phyloP scores from a whole-genome alignment of 1,140 invertebrate genomes.

The Pseudachorutes palmiensis region DNA sequence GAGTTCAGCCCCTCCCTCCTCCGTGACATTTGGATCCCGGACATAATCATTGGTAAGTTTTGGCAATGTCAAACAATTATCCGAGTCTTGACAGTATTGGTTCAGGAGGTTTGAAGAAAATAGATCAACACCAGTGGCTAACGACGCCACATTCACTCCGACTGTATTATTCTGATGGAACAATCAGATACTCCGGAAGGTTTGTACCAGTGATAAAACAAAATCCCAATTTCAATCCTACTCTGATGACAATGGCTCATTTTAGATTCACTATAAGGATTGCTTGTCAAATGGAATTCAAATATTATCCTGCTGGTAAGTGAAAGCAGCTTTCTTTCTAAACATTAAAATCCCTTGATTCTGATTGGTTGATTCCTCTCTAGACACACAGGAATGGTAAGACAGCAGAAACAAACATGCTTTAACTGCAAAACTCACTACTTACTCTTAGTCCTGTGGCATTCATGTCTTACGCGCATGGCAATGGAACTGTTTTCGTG shows the following conservation, averaged over 20 bases:
- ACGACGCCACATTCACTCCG: not conserved
- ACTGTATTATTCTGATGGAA: not conserved
- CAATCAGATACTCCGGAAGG: constrained; percentile 3
- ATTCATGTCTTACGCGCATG: not conserved
- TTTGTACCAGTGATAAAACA: too few relatives aligned
- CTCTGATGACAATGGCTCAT: not conserved
- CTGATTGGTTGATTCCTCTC: not conserved
- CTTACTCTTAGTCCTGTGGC: not conserved
- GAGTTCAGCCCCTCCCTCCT: not conserved
- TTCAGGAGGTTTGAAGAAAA: not conserved
- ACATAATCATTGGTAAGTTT: not conserved
- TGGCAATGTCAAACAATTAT: too few relatives aligned
- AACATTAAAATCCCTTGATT: not conserved
- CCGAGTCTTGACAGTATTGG: too few relatives aligned
- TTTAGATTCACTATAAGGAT: constrained; percentile 4
- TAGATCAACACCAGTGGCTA: not conserved
- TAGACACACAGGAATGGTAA: not conserved
- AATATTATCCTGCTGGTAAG: constrained; percentile 3
- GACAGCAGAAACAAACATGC: not conserved
- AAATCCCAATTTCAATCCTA: too few relatives aligned
- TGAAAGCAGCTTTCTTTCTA: not conserved
- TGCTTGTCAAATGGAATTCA: constrained; percentile 9
- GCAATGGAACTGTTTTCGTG: constrained; percentile 1
- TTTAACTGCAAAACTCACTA: too few relatives aligned
- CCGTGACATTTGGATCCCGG: not conserved